Percentiles rank a stretch among this genome's conserved stretches.
These are phyloP conservation scores for Frankliniella fusca DNA, from an alignment of 2,888 invertebrate species.

Conservation along the genomic window DNA sequence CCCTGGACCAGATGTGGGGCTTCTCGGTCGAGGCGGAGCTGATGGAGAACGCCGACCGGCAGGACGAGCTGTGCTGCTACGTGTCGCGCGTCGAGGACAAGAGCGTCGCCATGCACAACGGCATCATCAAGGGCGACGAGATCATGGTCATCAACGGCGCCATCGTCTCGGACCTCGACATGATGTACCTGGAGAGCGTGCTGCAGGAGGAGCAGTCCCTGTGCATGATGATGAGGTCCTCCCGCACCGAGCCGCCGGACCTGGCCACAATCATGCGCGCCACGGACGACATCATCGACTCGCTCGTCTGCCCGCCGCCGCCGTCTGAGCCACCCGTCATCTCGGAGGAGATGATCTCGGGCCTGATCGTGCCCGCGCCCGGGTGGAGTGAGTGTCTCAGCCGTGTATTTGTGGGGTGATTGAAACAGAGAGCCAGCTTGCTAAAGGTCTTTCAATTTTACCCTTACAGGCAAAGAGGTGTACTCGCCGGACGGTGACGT, in stretches of 20 bases:
- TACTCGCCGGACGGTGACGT: conserved; percentile 64
- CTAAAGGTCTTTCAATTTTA: neutral
- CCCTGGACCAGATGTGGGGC: conserved; percentile 95
- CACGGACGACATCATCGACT: conserved; percentile 94
- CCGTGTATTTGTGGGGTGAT: no score
- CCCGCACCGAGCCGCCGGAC: conserved; percentile 57
- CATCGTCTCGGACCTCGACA: conserved; percentile 95
- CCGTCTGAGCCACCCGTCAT: conserved; percentile 89
- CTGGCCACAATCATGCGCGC: conserved; percentile 57
- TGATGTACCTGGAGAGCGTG: conserved; percentile 98
- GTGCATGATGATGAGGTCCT: conserved; percentile 91
- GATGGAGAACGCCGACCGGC: conserved; percentile 91
- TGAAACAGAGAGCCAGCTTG: neutral
- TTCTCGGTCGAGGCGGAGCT: conserved; percentile 96
- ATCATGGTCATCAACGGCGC: conserved; percentile 98
- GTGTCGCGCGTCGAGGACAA: conserved; percentile 94
- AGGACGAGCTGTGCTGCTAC: conserved; percentile 95
- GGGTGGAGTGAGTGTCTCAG: conserved; percentile 77
- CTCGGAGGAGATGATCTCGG: conserved; percentile 93
- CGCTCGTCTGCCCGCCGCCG: conserved; percentile 92
- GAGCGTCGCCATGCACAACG: conserved; percentile 93
- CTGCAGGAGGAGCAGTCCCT: conserved; percentile 90
- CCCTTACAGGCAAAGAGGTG: conserved; percentile 63
- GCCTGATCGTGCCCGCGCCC: conserved; percentile 93
- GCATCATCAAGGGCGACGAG: conserved; percentile 74